These are phyloP conservation scores for Tiphia femorata DNA, from an alignment of 2,888 invertebrate genomes.

Conservation along the genomic window DNA sequence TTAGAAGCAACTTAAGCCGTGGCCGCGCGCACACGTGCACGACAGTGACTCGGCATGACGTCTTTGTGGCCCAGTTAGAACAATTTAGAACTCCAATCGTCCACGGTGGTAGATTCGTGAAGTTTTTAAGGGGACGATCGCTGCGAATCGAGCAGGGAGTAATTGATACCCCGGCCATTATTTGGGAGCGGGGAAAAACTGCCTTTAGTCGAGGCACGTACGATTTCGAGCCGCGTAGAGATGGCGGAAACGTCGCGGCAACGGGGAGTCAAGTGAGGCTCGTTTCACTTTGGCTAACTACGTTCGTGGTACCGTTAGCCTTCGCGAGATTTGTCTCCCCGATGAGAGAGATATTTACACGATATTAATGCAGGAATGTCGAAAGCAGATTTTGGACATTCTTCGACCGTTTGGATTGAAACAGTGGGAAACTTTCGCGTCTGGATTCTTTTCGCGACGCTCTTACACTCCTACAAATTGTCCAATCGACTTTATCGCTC, in stretches of 20 bases:
- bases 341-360: no score
- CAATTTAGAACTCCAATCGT: slow-evolving; percentile 41
- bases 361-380: no score
- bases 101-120: slow-evolving; percentile 21
- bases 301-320: no score
- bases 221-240: no score
- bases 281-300: not conserved
- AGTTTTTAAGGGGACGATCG: slow-evolving; percentile 28
- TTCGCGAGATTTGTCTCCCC: no score
- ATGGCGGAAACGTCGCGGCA: not conserved
- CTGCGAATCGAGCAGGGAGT: slow-evolving; percentile 27
- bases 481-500: slow-evolving; percentile 17
- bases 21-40: slow-evolving; percentile 21
- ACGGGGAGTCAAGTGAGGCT: not conserved
- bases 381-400: no score
- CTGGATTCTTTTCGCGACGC: no score
- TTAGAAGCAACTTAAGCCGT: slow-evolving; percentile 25
- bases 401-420: no score
- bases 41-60: slow-evolving; percentile 43
- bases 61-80: slow-evolving; percentile 54
- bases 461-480: not conserved
- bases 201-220: no score
- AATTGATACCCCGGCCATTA: slow-evolving; percentile 25
- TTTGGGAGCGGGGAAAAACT: no score
- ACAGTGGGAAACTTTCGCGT: no score